Conservation (phyloP, 2,888 invertebrate species). For the Erannis defoliaria region DNA sequence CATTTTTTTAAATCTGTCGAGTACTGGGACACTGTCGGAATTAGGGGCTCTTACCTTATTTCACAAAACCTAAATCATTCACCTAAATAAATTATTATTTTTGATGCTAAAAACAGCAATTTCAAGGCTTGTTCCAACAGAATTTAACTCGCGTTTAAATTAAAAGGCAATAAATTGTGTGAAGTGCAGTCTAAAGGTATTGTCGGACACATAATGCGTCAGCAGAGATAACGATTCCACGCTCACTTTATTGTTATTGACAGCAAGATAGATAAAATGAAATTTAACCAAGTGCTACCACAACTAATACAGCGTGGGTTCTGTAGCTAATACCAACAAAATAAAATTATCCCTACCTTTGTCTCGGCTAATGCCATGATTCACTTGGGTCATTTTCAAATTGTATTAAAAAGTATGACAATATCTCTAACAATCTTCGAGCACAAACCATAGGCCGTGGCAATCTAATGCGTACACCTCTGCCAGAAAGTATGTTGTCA, state of each 20-base stretch:
- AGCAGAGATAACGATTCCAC: slow-evolving; percentile 42
- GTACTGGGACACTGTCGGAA: no score
- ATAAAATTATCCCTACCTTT: background rate
- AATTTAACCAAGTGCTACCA: slow-evolving; percentile 20
- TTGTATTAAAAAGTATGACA: background rate
- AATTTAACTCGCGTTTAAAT: slow-evolving; percentile 49
- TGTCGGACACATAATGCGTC: slow-evolving; percentile 40
- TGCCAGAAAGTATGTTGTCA: no score
- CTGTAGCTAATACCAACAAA: background rate
- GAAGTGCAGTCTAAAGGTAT: slow-evolving; percentile 51
- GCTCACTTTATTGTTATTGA: slow-evolving; percentile 60
- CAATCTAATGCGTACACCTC: no score
- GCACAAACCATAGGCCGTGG: no score
- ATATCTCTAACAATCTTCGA: no score
- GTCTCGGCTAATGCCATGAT: no score
- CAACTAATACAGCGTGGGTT: slow-evolving; percentile 20
- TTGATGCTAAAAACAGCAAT: background rate
- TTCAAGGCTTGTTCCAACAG: slow-evolving; percentile 19
- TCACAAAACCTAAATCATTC: no score
- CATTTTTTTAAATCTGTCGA: no score
- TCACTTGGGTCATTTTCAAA: no score
- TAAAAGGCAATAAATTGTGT: slow-evolving; percentile 48
- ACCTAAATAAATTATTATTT: background rate
- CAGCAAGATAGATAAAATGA: slow-evolving; percentile 54
- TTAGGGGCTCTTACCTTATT: no score